Evolutionary conservation across 2,888 invertebrate species (phyloP), one percentile per base, ranked within the genome.

Genomic region (Dasypolia templi): DNA sequence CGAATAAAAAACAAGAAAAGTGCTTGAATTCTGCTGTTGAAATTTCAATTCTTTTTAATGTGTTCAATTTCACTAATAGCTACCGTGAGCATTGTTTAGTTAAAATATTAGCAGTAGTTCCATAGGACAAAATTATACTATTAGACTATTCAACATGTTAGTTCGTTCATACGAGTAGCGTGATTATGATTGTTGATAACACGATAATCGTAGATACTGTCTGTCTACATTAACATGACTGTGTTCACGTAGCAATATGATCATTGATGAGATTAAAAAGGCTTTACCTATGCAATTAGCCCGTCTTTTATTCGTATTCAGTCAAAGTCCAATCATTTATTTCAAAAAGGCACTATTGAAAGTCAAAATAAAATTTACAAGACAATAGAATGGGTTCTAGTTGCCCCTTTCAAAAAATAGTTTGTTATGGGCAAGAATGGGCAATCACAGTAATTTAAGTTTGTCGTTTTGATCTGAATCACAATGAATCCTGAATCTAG

Each of bases 61-160:
- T 29, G 22, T 51, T 39, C 53, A 65, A 75, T 82, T 79, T 71
- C n/a, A 51, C 53, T 81, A 75, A 82, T 44, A 44, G 67, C 53
- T 66, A 51, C 29, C 35, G 42, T 69, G n/a, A 56, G 26, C 39
- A 55, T 22, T 67, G 14, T 32, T 67, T 64, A 51, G 29, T 61
- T 56, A 56, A 56, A 77, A 65, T 68, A 77, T 58, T 35, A 75
- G 65, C 35, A 62, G 35, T 81, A 79, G 83, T 75, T 75, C 46
- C 62, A 82, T n/a, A 81, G n/a, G 32, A 42, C 29, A n/a, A 62
- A 32, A 46, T 35, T 63, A 49, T 55, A 29, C 42, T 72, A 51
- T 7, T 39, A n/a, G 49, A 56, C 17, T 62, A 46, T 56, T 73
- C 26, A 22, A 35, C 56, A n/a, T 39, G 65, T 29, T n/a, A 51